A percentile compares a stretch with the other conserved stretches of the same genome.
These are phyloP conservation scores for Phycodurus eques DNA, from an alignment of 2,113 vertebrate genomes.

Conservation along the genomic window DNA sequence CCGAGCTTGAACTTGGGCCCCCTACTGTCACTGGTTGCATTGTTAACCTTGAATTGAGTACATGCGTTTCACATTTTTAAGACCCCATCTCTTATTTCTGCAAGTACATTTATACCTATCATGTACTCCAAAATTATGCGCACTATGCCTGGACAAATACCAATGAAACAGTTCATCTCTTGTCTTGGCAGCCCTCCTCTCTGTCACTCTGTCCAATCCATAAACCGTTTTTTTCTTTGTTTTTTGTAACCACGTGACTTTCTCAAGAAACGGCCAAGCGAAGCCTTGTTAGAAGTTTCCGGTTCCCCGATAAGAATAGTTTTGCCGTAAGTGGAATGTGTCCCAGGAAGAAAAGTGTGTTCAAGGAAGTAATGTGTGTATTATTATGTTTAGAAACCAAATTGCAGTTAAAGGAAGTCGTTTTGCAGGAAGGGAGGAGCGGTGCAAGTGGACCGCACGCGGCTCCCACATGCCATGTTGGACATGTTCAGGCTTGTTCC, in stretches of 20 bases:
- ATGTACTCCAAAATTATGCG: neutral
- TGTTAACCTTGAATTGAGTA: neutral
- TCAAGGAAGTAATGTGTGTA: conserved; percentile 29
- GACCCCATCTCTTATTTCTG: neutral
- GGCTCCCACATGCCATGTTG: conserved; percentile 14
- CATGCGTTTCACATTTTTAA: neutral
- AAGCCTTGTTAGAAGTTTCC: conserved; percentile 31
- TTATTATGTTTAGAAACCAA: conserved; percentile 32
- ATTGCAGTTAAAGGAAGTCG: conserved; percentile 31
- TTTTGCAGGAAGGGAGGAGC: conserved; percentile 1
- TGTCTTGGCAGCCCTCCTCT: neutral
- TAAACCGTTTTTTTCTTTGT: neutral
- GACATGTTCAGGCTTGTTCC: conserved; percentile 50
- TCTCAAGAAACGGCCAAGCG: conserved; percentile 22
- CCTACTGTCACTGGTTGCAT: neutral
- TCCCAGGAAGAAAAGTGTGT: conserved; percentile 13
- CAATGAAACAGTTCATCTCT: neutral
- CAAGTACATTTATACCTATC: neutral
- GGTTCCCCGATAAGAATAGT: conserved; percentile 27
- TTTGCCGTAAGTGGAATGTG: conserved; percentile 6
- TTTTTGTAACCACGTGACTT: neutral
- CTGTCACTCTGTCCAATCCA: neutral
- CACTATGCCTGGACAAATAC: neutral
- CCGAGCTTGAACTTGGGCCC: neutral
- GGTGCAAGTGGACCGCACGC: conserved; percentile 1